These are phyloP conservation scores for Cololabis saira DNA, from an alignment of 2,113 vertebrate species.

Conservation along the genomic window DNA sequence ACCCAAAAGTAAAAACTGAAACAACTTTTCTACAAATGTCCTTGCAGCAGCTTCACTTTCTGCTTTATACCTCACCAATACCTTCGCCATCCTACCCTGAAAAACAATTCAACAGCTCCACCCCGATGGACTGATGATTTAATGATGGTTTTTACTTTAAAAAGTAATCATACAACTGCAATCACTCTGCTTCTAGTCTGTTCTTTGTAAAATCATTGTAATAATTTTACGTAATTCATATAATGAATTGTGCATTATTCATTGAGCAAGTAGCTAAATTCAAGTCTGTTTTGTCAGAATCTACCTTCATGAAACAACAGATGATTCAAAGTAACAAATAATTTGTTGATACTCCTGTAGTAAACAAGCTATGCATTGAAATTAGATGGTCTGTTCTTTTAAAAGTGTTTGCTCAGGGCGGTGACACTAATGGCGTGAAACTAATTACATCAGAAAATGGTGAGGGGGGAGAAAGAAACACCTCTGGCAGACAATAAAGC, in stretches of 20 bases:
- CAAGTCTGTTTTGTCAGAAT: background rate
- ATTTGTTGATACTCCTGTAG: slow-evolving; percentile 7
- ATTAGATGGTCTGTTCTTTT: slow-evolving; percentile 24
- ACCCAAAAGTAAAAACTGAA: slow-evolving; percentile 37
- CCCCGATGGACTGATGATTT: too few species aligned
- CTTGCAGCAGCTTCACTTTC: slow-evolving; percentile 17
- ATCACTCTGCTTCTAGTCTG: too few species aligned
- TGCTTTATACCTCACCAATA: too few species aligned
- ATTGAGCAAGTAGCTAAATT: too few species aligned
- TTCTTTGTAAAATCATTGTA: too few species aligned
- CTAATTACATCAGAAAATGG: slow-evolving; percentile 48
- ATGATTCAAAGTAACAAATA: slow-evolving; percentile 23
- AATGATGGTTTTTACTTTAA: too few species aligned
- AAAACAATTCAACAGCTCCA: background rate
- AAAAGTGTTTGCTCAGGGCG: slow-evolving; percentile 32
- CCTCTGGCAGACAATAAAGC: slow-evolving; percentile 30
- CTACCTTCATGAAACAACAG: background rate
- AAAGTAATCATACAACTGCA: too few species aligned
- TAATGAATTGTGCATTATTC: background rate
- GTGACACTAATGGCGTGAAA: slow-evolving; percentile 28
- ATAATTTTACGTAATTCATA: too few species aligned
- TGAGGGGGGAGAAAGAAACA: slow-evolving; percentile 8
- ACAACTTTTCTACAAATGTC: slow-evolving; percentile 28
- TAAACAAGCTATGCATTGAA: slow-evolving; percentile 24
- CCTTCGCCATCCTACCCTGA: slow-evolving; percentile 6